Evolutionary conservation across 2,797 vertebrate genomes (phyloP).

Genomic region (Malacoraja senta): DNA sequence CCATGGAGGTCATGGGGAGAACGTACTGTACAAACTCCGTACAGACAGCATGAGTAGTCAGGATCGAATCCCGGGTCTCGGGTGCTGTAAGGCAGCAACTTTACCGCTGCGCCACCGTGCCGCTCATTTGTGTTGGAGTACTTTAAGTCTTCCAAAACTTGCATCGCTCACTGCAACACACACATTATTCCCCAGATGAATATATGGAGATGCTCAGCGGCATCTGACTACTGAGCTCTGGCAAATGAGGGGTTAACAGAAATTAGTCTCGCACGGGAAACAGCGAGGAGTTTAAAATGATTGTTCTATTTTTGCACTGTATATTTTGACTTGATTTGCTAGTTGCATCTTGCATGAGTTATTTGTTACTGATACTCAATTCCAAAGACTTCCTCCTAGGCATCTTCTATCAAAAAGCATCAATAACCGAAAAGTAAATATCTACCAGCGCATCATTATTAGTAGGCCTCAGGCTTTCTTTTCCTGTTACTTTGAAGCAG

Average conservation of each 20-base stretch:
- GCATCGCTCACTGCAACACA: not conserved
- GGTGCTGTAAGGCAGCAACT: too few species aligned
- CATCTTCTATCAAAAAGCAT: slow-evolving; percentile 27
- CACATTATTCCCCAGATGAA: not conserved
- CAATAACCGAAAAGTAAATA: slow-evolving; percentile 28
- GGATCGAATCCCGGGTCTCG: too few species aligned
- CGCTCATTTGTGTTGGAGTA: not conserved
- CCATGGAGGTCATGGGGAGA: too few species aligned
- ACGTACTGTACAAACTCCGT: too few species aligned
- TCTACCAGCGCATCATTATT: slow-evolving; percentile 4
- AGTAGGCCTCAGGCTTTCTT: not conserved
- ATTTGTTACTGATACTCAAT: slow-evolving; percentile 24
- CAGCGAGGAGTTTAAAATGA: not conserved
- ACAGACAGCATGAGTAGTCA: too few species aligned
- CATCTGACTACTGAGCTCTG: not conserved
- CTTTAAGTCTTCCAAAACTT: not conserved
- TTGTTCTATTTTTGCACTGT: not conserved
- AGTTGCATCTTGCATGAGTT: slow-evolving; percentile 24
- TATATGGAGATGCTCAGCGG: too few species aligned
- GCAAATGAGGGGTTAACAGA: slow-evolving; percentile 3
- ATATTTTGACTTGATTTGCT: not conserved
- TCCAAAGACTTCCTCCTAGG: slow-evolving; percentile 14
- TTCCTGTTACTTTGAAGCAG: not conserved
- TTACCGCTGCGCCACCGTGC: too few species aligned
- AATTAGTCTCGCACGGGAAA: not conserved